Evolutionary conservation across 2,888 invertebrate genomes (phyloP).

Genomic region (Synanthedon myopaeformis): DNA sequence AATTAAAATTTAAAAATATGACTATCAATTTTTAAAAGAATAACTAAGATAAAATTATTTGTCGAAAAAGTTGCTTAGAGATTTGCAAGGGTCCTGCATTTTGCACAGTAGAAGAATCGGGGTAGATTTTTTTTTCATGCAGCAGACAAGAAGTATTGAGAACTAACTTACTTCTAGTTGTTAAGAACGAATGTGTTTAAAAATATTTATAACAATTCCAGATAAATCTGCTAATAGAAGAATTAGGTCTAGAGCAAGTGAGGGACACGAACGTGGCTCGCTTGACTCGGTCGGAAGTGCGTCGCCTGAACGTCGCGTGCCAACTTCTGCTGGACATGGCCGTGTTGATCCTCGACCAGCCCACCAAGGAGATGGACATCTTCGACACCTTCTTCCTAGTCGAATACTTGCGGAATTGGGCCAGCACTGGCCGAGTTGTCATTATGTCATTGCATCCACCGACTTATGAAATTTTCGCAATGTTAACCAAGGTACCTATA

Average conservation of each 20-base stretch:
- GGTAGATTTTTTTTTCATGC: neutral
- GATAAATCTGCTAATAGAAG: constrained; percentile 91
- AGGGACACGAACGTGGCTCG: constrained; percentile 87
- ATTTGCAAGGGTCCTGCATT: too few species aligned
- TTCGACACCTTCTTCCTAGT: constrained; percentile 96
- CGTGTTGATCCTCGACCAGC: constrained; percentile 88
- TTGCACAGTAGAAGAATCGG: too few species aligned
- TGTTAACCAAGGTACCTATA: constrained; percentile 78
- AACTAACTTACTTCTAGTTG: too few species aligned
- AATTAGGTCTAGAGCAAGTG: constrained; percentile 90
- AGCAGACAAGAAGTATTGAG: neutral
- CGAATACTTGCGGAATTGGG: constrained; percentile 94
- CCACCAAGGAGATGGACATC: constrained; percentile 90
- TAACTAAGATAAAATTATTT: too few species aligned
- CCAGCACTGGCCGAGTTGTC: constrained; percentile 82
- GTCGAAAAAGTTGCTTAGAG: too few species aligned
- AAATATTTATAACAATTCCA: constrained; percentile 36
- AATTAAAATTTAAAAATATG: too few species aligned
- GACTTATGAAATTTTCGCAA: constrained; percentile 94
- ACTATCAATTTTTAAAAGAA: too few species aligned
- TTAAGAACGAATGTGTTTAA: too few species aligned
- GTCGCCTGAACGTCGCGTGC: constrained; percentile 89
- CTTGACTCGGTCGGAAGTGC: constrained; percentile 88
- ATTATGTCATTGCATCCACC: constrained; percentile 94
- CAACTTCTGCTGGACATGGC: constrained; percentile 89